Evolutionary conservation across 2,797 vertebrate genomes (phyloP), one percentile per base, ranked within the genome.

Genomic region (Hozukius guyotensis): DNA sequence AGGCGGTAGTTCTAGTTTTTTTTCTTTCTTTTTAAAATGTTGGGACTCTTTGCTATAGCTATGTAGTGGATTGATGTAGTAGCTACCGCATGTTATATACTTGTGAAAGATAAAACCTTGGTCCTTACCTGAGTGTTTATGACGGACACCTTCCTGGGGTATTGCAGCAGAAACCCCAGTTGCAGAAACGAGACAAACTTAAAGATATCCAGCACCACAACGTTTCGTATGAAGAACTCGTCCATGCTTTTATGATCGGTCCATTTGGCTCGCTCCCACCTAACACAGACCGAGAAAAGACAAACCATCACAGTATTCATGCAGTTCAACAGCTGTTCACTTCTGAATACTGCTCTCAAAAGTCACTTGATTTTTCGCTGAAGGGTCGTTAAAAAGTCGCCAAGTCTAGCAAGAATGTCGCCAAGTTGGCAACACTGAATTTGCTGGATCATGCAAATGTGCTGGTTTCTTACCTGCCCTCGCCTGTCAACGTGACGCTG

Each of bases 101-200:
- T 6, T 42, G 38, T 6, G 32, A 59, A 9, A 36, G 10, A 59
- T 5, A 6, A 8, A 38, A n/a, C 9, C 4, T 13, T 38, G 7
- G 53, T 65, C 22, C n/a, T 57, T 75, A 94, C 93, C 90, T 62
- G 63, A 14, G 25, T 0, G 11, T 92, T 90, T 4, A 93, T 89
- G 60, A 92, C 1, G 0, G 93, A 92, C 56, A 94, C n/a, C 68
- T 31, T 93, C 52, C 93, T 80, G 6, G 85, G 93, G 57, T 85
- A 91, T 1, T 67, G 2, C 67, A 94, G 75, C 64, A 94, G 69
- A 25, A 92, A 94, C 0, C 1, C 0, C 14, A 92, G 63, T 1
- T 61, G 0, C 6, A 90, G 25, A 3, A 93, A 74, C 0, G 92
- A 87, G 13, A 9, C 20, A 10, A 94, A 93, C 32, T 74, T 24